Conservation (phyloP, 1,140 invertebrate genomes). For the Palaemon carinicauda region DNA sequence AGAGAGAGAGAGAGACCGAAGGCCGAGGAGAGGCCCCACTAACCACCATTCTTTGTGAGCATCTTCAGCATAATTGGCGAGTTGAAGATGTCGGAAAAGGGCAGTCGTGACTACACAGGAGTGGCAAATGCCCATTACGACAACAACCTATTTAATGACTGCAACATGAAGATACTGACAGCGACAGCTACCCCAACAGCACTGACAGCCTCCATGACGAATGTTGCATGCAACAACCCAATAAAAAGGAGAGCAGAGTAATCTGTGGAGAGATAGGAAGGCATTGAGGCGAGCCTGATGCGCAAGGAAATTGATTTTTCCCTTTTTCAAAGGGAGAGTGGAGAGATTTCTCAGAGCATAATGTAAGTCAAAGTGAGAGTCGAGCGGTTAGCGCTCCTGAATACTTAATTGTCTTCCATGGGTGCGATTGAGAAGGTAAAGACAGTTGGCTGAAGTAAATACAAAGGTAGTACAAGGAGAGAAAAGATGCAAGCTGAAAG, state of each 20-base stretch:
- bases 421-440: too few species aligned
- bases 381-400: too few species aligned
- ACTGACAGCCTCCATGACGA: slow-evolving; percentile 6
- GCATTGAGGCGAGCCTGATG: background rate
- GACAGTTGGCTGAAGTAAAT: too few species aligned
- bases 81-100: background rate
- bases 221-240: background rate
- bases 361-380: too few species aligned
- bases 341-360: background rate
- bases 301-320: background rate
- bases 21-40: background rate
- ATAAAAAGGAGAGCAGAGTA: background rate
- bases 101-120: slow-evolving; percentile 34
- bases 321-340: background rate
- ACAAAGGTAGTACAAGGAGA: too few species aligned
- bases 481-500: too few species aligned
- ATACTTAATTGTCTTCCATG: too few species aligned
- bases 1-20: background rate
- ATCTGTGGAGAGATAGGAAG: background rate
- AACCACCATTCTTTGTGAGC: background rate
- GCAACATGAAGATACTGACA: slow-evolving; percentile 35
- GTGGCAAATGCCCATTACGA: slow-evolving; percentile 13
- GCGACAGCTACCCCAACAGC: background rate
- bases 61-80: background rate
- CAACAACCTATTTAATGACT: slow-evolving; percentile 30